Evolutionary conservation across 2,113 vertebrate genomes (phyloP), one percentile per base, ranked within the genome.

Genomic region (Boleophthalmus pectinirostris): DNA sequence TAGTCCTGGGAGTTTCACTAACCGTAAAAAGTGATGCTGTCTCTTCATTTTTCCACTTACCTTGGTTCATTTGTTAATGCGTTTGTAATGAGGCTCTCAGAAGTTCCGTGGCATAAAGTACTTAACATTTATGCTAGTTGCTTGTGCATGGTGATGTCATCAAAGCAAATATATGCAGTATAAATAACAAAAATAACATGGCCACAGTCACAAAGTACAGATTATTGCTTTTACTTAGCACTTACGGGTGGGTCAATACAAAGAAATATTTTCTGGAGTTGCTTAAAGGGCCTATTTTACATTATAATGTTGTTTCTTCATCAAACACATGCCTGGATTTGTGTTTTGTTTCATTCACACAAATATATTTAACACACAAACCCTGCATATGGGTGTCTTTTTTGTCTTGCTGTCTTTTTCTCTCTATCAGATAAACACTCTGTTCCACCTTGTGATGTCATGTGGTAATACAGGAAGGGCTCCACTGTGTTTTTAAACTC

Each of bases 1-100:
- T n/a, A 43, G 33, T 35, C 61, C 29, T 64, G 61, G 61, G 29
- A 64, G 15, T 38, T 38, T 35, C 61, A 35, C 29, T 5, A 64
- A 38, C 61, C 33, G 10, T 64, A 33, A 61, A 61, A 61, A 61
- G 58, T 61, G 29, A 61, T 33, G 24, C 29, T 35, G 61, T 35
- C 18, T 43, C 33, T 64, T 64, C 61, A 64, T 38, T 64, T 64
- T 64, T 64, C 61, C 61, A 38, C 38, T n/a, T 64, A 64, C 61
- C 61, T 64, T 38, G 61, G 61, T 64, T 15, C 18, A 11, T 64
- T 64, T 3, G 61, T 12, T 64, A 64, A 64, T 38, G 29, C 33
- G 20, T 64, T 64, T 64, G 29, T 64, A 64, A 64, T 64, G 61
- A 64, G 11, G 61, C 18, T 43, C 60, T 63, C 29, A 35, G 29